A percentile compares a stretch with the other conserved stretches of the same genome.
phyloP scores from a whole-genome alignment of 2,113 vertebrate genomes.

The Nothoprocta pentlandii region DNA sequence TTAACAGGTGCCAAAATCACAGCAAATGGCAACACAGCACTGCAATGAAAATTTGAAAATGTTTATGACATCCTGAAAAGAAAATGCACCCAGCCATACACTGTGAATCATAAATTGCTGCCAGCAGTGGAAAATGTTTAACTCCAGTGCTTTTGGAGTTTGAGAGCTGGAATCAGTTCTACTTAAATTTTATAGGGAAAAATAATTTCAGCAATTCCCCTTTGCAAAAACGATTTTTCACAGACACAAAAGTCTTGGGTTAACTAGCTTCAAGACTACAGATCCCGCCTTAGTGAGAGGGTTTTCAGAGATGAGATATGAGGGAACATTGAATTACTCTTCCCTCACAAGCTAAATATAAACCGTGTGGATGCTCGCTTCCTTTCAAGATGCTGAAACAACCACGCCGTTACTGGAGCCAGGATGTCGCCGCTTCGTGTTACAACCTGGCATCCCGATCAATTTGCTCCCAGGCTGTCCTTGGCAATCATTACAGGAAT shows the following conservation, averaged over 20 bases:
- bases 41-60: neutral
- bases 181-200: conserved; percentile 45
- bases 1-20: conserved; percentile 12
- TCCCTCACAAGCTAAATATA: conserved; percentile 61
- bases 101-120: conserved; percentile 18
- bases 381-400: conserved; percentile 44
- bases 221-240: conserved; percentile 41
- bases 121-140: conserved; percentile 36
- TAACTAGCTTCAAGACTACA: conserved; percentile 31
- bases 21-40: conserved; percentile 7
- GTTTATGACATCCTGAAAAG: conserved; percentile 12
- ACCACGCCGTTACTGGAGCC: conserved; percentile 37
- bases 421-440: neutral
- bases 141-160: conserved; percentile 21
- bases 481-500: neutral
- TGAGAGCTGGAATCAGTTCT: neutral
- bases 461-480: neutral
- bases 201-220: conserved; percentile 10
- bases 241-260: conserved; percentile 15
- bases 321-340: conserved; percentile 54
- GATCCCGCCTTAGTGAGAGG: conserved; percentile 18
- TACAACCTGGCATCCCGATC: neutral
- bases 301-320: conserved; percentile 31
- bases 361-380: conserved; percentile 52
- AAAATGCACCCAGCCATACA: neutral